Evolutionary conservation across 2,797 vertebrate species (phyloP), one percentile per base, ranked within the genome.

Genomic region (Alosa sapidissima): DNA sequence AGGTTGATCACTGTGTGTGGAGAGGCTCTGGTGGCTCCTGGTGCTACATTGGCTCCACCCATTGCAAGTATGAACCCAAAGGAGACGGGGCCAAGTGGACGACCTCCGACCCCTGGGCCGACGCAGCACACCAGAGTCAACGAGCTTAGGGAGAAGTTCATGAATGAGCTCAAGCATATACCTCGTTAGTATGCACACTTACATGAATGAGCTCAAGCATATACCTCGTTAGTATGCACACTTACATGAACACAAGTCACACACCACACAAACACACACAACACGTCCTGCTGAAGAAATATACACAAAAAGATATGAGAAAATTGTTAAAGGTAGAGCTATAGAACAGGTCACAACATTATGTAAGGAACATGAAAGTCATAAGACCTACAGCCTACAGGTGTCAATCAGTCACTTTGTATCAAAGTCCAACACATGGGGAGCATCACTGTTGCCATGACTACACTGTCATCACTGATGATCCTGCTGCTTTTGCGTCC

Each of bases 121-220:
- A 72, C 82, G 8, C 82, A 82, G 14, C 28, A 82, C 83, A 84
- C 68, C 85, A 51, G 55, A 85, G 85, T 78, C 36, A 78, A 28
- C 13, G 28, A 86, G 54, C 62, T 84, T 81, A 84, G 85, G 86
- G 91, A 88, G 72, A 95, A 92, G 88, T 95, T 95, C 87, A 92
- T 92, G 89, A 94, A 90, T 88, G 93, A 95, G 68, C 86, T 92
- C 7, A 93, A 62, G 49, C 91, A 87, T 84, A 81, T 91, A 75
- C 92, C 91, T 85, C 90, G 95, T 96, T 84, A 95, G 95, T 91
- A 85, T 33, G 0, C 72, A n/a, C 28, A 41, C n/a, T n/a, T n/a
- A n/a, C 87, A 92, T 92, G 89, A 94, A 90, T 88, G 93, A 95
- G 68, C 86, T 92, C 7, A 93, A 62, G 49, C 91, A 87, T 84